Base-by-base conservation (phyloP, 2,888 invertebrate species). In the Scelioninae gen. 2 region DNA sequence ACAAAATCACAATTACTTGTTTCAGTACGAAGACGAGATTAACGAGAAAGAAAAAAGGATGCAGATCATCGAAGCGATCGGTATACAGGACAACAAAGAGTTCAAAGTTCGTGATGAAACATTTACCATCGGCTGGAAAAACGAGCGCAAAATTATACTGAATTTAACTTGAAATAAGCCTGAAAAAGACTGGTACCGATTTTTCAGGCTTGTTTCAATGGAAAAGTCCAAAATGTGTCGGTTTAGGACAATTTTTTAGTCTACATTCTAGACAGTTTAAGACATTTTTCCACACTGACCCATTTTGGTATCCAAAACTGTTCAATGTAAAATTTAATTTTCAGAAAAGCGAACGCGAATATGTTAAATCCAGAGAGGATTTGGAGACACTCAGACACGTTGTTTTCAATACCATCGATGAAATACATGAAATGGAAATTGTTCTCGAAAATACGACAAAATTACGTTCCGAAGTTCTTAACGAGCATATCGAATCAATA, bases 1-100 rank as follows among this genome's bases (percentile, higher is more conserved):
- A 67, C 91, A 92, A 83, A 93, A 92, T 75, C 88, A 90, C 19
- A 90, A 90, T 13, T 91, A 91, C 0, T 82, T 94, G 57, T 87
- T 89, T 45, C 91, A 92, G 53, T 94, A 93, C 92, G 90, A 92
- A 19, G 91, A 92, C 41, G 90, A 91, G 0, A 88, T 94, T 65
- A 90, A 90, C 76, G 89, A 91, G 67, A 90, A 90, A 33, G 90
- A 92, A 39, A 90, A 91, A 50, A 92, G 93, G 68, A 41, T 90
- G 91, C 78, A 90, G 90, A 80, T 93, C 92, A 37, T 65, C 10
- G 72, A 71, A 33, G 46, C 46, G 22, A 31, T 64, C 31, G 33
- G 41, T 22, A 90, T 91, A 80, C 90, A 92, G 76, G 94, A 95
- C 82, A 87, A 90, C 15, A 89, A 90, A 53, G 90, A 89, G 77